phyloP scores from a whole-genome alignment of 1,140 invertebrate genomes.

The Mylabris phalerata region DNA sequence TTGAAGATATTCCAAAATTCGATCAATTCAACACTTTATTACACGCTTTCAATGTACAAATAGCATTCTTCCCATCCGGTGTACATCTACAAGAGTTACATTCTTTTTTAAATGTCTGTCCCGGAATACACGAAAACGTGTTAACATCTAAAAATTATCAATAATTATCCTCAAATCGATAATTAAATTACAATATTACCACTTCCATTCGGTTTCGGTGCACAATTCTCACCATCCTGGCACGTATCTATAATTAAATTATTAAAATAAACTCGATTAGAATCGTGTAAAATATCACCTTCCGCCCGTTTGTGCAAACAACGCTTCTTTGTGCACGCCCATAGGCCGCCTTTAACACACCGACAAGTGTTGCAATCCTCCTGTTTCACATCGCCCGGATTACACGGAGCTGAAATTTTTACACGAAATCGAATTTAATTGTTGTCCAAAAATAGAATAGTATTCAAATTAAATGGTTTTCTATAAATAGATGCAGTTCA shows the following conservation, averaged over 20 bases:
- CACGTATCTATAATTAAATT: too few species aligned
- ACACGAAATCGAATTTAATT: not conserved
- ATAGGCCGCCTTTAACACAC: conserved; percentile 24
- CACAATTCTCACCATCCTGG: too few species aligned
- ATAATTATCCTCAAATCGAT: too few species aligned
- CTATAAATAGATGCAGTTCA: too few species aligned
- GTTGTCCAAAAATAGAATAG: too few species aligned
- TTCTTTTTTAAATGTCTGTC: conserved; percentile 41
- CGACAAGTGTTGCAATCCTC: conserved; percentile 45
- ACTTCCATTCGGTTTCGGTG: too few species aligned
- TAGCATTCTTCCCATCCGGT: conserved; percentile 43
- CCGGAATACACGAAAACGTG: conserved; percentile 32
- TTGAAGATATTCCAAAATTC: too few species aligned
- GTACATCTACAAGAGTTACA: conserved; percentile 47
- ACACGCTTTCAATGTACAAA: conserved; percentile 39
- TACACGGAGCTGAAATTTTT: conserved; percentile 26
- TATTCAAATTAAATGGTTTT: too few species aligned
- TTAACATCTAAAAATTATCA: not conserved
- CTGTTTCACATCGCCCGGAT: conserved; percentile 41
- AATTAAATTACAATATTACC: too few species aligned
- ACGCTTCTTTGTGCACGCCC: conserved; percentile 3
- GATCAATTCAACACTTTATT: not conserved
- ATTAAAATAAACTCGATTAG: too few species aligned
- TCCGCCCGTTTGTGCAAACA: not conserved
- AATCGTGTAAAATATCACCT: not conserved